A percentile compares a stretch with the other conserved stretches of the same genome.
These are phyloP conservation scores for Theropithecus gelada DNA, from an alignment of 2,113 vertebrate species.

Conservation along the genomic window DNA sequence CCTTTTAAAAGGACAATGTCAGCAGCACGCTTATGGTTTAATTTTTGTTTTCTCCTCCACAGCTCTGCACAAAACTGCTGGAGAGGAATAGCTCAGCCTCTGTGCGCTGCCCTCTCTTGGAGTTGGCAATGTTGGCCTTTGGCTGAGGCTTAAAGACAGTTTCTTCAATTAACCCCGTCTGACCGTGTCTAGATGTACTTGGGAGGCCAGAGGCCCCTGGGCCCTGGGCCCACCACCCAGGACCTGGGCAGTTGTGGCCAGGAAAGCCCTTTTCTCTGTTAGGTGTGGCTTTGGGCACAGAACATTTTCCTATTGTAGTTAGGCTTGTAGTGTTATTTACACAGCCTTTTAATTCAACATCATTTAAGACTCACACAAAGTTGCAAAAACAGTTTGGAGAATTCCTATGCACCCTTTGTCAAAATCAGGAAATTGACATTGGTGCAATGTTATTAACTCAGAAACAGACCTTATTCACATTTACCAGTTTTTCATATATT, in stretches of 20 bases:
- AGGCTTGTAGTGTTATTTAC: neutral
- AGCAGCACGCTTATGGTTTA: slow-evolving; percentile 16
- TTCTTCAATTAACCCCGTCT: rapidly evolving
- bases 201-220: neutral
- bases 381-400: neutral
- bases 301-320: neutral
- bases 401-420: neutral
- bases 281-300: neutral
- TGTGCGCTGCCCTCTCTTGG: neutral
- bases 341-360: neutral
- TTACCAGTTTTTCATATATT: rapidly evolving
- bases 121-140: neutral
- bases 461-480: neutral
- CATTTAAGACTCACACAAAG: neutral
- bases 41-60: slow-evolving; percentile 34
- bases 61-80: neutral
- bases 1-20: neutral
- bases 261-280: neutral
- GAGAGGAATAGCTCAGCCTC: neutral
- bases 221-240: rapidly evolving
- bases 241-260: neutral
- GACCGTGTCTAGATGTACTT: neutral
- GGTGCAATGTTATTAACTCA: rapidly evolving
- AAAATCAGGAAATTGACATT: neutral
- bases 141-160: rapidly evolving